Base-by-base conservation (phyloP, 2,888 invertebrate genomes). In the Disparrhopalites patrizii region DNA sequence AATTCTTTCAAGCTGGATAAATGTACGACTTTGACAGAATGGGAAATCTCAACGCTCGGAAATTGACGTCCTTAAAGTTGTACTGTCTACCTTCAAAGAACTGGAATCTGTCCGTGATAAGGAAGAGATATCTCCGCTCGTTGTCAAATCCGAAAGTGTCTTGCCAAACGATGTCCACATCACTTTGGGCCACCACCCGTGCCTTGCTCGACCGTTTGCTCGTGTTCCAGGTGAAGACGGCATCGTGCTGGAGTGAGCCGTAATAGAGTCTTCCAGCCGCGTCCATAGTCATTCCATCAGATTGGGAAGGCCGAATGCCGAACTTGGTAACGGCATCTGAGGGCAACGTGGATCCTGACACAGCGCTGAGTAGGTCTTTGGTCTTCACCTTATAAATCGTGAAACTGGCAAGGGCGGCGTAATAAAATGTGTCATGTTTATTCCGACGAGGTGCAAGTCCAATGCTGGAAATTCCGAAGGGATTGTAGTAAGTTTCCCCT, bases 71-170 rank as follows among this genome's bases (percentile, higher is more conserved):
- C 5, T 50, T 30, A 23, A 61, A 61, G n/a, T 61, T 43, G 27
- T 50, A 61, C 3, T n/a, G 30, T 20, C 2, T 5, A 36, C 47
- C 60, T 15, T 50, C 61, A 31, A 31, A 61, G 31, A 50, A 10
- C 50, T 61, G 61, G 23, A 50, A 61, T 30, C 33, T 47, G n/a
- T 61, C 61, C n/a, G 61, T 43, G 31, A 61, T 27, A 50, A 61
- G 61, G 31, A 47, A 61, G 3, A 61, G 36, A 28, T 50, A 43
- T 20, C 51, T 18, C n/a, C 50, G 18, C n/a, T 28, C 30, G 23
- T 61, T 61, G 43, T 61, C 61, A 50, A 61, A 61, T 30, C 50
- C 61, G 50, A 31, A 61, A 2, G 61, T 61, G 23, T 61, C 61
- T 50, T 61, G 50, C 61, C 61, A 61, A 30, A 50, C 50, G 23